Percentiles rank a stretch among this genome's conserved stretches.
Conservation (phyloP, 2,797 vertebrate genomes). For the Eospalax fontanierii region DNA sequence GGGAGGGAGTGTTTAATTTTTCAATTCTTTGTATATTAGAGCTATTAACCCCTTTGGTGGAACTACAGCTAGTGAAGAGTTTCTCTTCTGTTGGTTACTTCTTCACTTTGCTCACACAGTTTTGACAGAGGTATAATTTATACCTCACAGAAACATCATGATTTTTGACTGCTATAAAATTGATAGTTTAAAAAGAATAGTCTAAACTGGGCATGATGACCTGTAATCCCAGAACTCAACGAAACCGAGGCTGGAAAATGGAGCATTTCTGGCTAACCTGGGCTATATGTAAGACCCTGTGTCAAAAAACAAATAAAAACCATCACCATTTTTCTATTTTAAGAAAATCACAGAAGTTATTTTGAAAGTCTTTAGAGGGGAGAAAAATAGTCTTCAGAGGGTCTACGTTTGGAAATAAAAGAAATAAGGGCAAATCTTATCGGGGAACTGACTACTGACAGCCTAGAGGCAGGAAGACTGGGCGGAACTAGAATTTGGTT, state of each 20-base stretch:
- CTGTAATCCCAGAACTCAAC: not conserved
- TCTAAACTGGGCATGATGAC: not conserved
- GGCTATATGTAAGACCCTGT: not conserved
- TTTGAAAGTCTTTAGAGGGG: too few relatives aligned
- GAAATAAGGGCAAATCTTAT: too few relatives aligned
- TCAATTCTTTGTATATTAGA: not conserved
- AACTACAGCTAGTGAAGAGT: not conserved
- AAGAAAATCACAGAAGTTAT: conserved; percentile 37
- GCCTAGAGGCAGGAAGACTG: not conserved
- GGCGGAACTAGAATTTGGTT: not conserved
- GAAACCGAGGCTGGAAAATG: not conserved
- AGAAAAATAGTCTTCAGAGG: not conserved
- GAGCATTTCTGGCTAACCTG: not conserved
- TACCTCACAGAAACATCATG: not conserved
- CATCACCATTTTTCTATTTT: conserved; percentile 32
- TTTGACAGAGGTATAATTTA: not conserved
- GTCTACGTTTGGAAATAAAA: not conserved
- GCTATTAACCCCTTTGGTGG: not conserved
- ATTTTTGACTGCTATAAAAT: not conserved
- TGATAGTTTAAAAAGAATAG: conserved; percentile 4
- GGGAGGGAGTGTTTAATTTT: not conserved
- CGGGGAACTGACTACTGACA: too few relatives aligned
- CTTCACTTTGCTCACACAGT: not conserved
- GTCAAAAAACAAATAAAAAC: not conserved
- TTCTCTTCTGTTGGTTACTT: not conserved